Evolutionary conservation across 1,140 invertebrate genomes (phyloP), one percentile per base, ranked within the genome.

Genomic region (Centruroides sculpturatus): DNA sequence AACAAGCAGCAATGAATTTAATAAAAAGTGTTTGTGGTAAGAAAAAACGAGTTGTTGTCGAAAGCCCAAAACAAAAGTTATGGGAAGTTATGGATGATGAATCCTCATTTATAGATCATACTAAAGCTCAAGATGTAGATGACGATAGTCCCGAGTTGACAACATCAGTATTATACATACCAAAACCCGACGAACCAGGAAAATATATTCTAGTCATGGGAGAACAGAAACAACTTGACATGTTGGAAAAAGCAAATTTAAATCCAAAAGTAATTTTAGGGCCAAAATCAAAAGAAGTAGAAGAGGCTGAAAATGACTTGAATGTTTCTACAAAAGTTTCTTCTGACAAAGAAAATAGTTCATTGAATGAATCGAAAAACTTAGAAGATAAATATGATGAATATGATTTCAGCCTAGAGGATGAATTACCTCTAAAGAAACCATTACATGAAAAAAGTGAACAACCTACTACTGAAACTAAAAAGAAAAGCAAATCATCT

Each of bases 141-240:
- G 4, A 34, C 12, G 3, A 53, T 34, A 34, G 35, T 34, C 35
- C 12, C 5, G 55, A 56, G 5, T 41, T 41, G 8, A 41, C 41
- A 41, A 41, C 59, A 36, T 64, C 62, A 46, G 57, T 57, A 34
- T 57, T 62, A 49, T 61, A 61, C 50, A 49, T 65, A 23, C 64
- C 53, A 56, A 62, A 65, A 36, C 64, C 64, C 36, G 58, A 56
- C 5, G 60, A 65, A 50, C 56, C 56, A 46, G 60, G 57, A 41
- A 61, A 65, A 36, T 61, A 59, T 51, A 61, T 61, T 35, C 47
- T 62, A 46, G 60, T 65, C 8, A 62, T 61, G 60, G 64, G 60
- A 47, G 60, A 62, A 41, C 57, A 65, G 53, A 62, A 46, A 34
- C 53, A 62, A 23, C 48, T 61, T 13, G 59, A 47, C 41, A 47